Conservation (phyloP, 2,797 vertebrate species). For the Danio kyathit region DNA sequence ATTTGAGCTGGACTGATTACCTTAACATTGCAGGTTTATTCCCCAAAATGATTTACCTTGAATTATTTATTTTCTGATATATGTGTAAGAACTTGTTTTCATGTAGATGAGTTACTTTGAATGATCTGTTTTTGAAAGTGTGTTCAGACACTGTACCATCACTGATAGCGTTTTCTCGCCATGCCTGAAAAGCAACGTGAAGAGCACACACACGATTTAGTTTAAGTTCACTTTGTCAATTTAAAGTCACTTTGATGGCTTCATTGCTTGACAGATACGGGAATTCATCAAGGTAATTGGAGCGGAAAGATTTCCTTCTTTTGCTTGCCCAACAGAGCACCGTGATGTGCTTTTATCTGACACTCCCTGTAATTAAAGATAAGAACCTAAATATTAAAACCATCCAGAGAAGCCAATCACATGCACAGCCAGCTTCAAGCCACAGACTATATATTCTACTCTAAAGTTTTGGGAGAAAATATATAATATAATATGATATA, state of each 20-base stretch:
- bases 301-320: conserved; percentile 52
- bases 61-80: too few relatives aligned
- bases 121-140: neutral
- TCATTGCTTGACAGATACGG: conserved; percentile 43
- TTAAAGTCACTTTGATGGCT: conserved; percentile 48
- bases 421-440: neutral
- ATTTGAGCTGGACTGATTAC: too few relatives aligned
- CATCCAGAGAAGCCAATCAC: conserved; percentile 28
- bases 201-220: neutral
- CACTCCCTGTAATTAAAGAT: conserved; percentile 45
- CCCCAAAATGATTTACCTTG: neutral
- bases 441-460: neutral
- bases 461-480: neutral
- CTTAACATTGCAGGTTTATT: neutral
- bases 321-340: conserved; percentile 45
- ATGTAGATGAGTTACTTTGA: neutral
- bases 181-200: conserved; percentile 6
- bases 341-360: conserved; percentile 53
- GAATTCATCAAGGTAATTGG: conserved; percentile 59
- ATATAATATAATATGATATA: too few relatives aligned
- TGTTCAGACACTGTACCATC: neutral
- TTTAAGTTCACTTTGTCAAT: conserved; percentile 43
- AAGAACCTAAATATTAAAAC: conserved; percentile 53
- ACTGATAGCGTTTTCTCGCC: neutral
- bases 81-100: neutral